A percentile compares a stretch with the other conserved stretches of the same genome.
phyloP scores from a whole-genome alignment of 2,113 vertebrate genomes.

The Haemorhous mexicanus region DNA sequence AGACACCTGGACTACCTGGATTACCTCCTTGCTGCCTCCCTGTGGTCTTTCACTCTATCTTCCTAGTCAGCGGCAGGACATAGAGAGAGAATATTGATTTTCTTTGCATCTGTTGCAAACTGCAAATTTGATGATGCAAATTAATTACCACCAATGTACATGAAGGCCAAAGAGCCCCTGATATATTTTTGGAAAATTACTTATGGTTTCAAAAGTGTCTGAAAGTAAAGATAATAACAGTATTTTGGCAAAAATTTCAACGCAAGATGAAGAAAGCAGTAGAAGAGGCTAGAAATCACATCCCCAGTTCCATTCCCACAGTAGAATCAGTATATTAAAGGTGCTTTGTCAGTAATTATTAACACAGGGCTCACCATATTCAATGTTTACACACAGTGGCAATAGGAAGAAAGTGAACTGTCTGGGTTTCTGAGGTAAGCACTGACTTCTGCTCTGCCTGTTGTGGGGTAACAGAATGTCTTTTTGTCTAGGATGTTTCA shows the following conservation, averaged over 20 bases:
- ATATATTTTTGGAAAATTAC: not conserved
- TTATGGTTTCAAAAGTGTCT: not conserved
- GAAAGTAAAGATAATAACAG: not conserved
- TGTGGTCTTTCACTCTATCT: not conserved
- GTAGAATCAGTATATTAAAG: not conserved
- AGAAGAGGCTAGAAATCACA: not conserved
- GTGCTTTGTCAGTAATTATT: not conserved
- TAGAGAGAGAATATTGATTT: not conserved
- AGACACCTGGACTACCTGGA: not conserved
- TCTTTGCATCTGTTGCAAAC: not conserved
- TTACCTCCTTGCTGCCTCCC: not conserved
- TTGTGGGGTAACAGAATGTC: not conserved
- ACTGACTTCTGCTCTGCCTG: not conserved
- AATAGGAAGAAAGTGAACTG: not conserved
- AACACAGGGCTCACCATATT: not conserved
- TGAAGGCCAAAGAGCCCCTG: not conserved
- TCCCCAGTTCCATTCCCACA: not conserved
- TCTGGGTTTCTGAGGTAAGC: not conserved
- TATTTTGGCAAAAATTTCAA: not conserved
- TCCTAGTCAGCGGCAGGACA: not conserved
- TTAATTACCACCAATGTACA: not conserved
- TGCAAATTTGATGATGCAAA: not conserved
- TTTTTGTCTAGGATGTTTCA: not conserved
- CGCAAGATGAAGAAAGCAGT: not conserved
- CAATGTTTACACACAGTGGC: not conserved